These are phyloP conservation scores for Cyprinodon diabolis DNA, from an alignment of 2,797 vertebrate genomes.

Conservation along the genomic window DNA sequence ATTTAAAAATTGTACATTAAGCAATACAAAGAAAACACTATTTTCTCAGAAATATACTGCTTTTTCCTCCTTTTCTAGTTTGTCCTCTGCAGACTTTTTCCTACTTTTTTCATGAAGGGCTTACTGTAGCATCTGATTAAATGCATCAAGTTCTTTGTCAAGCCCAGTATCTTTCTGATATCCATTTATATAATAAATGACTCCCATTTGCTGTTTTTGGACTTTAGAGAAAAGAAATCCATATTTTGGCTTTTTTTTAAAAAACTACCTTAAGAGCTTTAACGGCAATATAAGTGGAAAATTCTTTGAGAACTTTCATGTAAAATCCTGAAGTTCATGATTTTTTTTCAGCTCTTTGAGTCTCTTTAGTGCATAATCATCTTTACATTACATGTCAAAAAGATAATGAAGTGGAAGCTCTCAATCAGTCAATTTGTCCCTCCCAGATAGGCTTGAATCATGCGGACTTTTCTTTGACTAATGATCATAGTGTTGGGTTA, in stretches of 20 bases:
- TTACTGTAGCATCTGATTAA: background rate
- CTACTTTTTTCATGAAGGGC: background rate
- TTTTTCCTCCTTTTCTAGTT: no score
- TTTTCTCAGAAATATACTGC: no score
- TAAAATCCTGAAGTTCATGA: background rate
- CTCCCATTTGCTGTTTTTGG: background rate
- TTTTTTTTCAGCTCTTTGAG: background rate
- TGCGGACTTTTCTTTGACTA: constrained; percentile 63
- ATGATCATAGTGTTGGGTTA: constrained; percentile 64
- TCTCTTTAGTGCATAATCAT: constrained; percentile 48
- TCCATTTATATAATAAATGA: background rate
- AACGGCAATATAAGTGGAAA: background rate
- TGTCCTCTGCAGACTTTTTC: no score
- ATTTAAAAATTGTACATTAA: no score
- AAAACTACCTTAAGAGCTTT: background rate
- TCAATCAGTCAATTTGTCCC: constrained; percentile 66
- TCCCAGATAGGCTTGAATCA: constrained; percentile 25
- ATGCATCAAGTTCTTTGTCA: background rate
- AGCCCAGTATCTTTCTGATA: background rate
- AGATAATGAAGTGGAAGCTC: constrained; percentile 71
- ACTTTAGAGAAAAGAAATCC: background rate
- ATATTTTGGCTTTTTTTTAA: background rate
- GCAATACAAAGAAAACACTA: no score
- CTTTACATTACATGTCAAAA: constrained; percentile 47
- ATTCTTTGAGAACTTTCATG: background rate